Evolutionary conservation across 2,113 vertebrate species (phyloP).

Genomic region (Columbina picui): DNA sequence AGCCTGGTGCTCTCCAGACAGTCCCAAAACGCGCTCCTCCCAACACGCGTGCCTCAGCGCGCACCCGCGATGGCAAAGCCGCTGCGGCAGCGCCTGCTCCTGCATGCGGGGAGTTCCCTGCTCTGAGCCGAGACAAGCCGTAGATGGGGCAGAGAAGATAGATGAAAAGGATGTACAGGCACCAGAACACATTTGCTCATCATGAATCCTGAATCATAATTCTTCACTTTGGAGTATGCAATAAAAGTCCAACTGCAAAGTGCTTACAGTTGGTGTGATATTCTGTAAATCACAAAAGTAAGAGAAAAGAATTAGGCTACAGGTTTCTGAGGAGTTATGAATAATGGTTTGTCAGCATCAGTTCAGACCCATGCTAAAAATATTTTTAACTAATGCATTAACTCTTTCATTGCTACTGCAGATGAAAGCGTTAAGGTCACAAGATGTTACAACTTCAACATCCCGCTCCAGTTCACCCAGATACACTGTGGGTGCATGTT

Average conservation of each 20-base stretch:
- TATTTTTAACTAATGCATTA: conserved; percentile 57
- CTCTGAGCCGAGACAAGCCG: background rate
- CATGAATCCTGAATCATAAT: background rate
- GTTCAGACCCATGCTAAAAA: conserved; percentile 30
- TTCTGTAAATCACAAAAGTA: conserved; percentile 52
- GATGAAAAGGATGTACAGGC: conserved; percentile 10
- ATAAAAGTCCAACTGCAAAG: conserved; percentile 55
- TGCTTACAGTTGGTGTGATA: conserved; percentile 25
- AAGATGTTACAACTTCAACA: conserved; percentile 6
- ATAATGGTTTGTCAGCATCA: conserved; percentile 50
- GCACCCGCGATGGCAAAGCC: background rate
- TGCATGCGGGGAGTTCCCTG: background rate
- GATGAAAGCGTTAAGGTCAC: conserved; percentile 46
- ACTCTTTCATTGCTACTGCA: conserved; percentile 32
- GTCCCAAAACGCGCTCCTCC: background rate
- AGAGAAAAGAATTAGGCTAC: conserved; percentile 15
- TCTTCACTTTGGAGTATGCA: background rate
- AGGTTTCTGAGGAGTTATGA: conserved; percentile 41
- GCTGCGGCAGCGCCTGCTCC: fast-evolving
- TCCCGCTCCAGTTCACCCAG: conserved; percentile 3
- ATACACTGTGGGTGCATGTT: background rate
- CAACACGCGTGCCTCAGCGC: fast-evolving
- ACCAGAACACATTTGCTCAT: background rate
- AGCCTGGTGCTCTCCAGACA: background rate
- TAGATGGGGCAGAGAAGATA: background rate